Evolutionary conservation across 2,888 invertebrate genomes (phyloP).

Genomic region (Ornithoptera alexandrae): DNA sequence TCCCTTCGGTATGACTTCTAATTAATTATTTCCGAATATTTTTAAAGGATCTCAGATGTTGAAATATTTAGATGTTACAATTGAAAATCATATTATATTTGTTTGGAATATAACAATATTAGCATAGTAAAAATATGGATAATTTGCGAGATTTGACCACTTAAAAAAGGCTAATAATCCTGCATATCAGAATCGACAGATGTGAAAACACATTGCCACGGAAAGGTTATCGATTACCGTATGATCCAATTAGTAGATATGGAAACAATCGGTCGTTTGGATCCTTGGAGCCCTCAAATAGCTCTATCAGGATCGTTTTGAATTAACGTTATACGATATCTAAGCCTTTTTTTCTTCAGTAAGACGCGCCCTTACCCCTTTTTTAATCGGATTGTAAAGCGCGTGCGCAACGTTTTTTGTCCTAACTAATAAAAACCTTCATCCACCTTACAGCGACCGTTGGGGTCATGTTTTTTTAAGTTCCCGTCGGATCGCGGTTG

Average conservation of each 20-base stretch:
- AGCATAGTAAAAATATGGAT: neutral
- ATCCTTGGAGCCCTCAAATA: slow-evolving; percentile 67
- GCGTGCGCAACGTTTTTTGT: slow-evolving; percentile 70
- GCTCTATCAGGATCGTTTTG: slow-evolving; percentile 73
- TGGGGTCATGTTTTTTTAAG: slow-evolving; percentile 65
- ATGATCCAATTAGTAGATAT: slow-evolving; percentile 79
- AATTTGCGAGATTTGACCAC: neutral
- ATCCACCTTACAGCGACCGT: slow-evolving; percentile 76
- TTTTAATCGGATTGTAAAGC: slow-evolving; percentile 74
- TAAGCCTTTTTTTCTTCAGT: slow-evolving; percentile 58
- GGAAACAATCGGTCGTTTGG: slow-evolving; percentile 69
- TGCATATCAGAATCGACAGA: slow-evolving; percentile 56
- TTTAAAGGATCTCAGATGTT: too few relatives aligned
- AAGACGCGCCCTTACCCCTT: slow-evolving; percentile 72
- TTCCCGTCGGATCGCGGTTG: slow-evolving; percentile 61
- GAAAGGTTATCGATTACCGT: slow-evolving; percentile 76
- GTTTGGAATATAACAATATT: neutral
- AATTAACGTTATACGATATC: slow-evolving; percentile 71
- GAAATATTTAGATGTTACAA: too few relatives aligned
- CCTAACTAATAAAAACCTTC: slow-evolving; percentile 61
- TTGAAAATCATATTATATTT: neutral
- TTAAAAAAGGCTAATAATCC: slow-evolving; percentile 25
- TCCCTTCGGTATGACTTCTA: too few relatives aligned
- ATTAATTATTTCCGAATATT: too few relatives aligned
- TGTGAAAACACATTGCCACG: slow-evolving; percentile 67